Evolutionary conservation across 37 sponge, comb jelly and placozoan genomes (phyloP).

Genomic region (Oscarella lobularis): DNA sequence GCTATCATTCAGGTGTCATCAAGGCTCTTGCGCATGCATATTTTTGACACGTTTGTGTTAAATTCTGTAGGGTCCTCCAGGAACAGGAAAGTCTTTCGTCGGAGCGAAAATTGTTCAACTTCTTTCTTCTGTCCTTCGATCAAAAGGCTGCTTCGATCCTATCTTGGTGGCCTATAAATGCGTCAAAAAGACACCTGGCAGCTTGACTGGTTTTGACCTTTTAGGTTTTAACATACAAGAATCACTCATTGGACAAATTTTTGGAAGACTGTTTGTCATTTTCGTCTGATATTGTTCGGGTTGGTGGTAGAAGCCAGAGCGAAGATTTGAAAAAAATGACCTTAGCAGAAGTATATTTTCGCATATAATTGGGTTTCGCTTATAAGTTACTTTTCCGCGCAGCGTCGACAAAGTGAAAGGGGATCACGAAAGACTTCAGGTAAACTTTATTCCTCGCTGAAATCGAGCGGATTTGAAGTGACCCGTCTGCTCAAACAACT

Average conservation of each 20-base stretch:
- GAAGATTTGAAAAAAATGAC: not conserved
- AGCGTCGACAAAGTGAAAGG: too few species aligned
- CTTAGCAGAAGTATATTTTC: not conserved
- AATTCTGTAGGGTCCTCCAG: not conserved
- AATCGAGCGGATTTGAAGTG: too few species aligned
- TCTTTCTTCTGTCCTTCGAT: not conserved
- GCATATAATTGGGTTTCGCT: too few species aligned
- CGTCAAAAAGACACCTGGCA: too few species aligned
- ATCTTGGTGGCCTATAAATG: too few species aligned
- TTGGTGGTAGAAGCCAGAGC: not conserved
- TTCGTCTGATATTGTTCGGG: not conserved
- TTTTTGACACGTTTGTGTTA: not conserved
- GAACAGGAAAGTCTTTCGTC: not conserved
- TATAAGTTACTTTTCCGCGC: too few species aligned
- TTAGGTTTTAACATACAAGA: not conserved
- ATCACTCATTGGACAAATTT: not conserved
- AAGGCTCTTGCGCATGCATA: not conserved
- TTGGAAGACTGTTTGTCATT: not conserved
- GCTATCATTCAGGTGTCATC: not conserved
- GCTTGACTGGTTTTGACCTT: too few species aligned
- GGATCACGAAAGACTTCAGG: too few species aligned
- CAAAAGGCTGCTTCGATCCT: too few species aligned
- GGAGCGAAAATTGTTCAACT: not conserved
- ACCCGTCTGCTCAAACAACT: too few species aligned
- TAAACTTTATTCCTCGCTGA: too few species aligned